A percentile compares a stretch with the other conserved stretches of the same genome.
phyloP scores from a whole-genome alignment of 2,888 invertebrate genomes.

The Crematogaster levior region DNA sequence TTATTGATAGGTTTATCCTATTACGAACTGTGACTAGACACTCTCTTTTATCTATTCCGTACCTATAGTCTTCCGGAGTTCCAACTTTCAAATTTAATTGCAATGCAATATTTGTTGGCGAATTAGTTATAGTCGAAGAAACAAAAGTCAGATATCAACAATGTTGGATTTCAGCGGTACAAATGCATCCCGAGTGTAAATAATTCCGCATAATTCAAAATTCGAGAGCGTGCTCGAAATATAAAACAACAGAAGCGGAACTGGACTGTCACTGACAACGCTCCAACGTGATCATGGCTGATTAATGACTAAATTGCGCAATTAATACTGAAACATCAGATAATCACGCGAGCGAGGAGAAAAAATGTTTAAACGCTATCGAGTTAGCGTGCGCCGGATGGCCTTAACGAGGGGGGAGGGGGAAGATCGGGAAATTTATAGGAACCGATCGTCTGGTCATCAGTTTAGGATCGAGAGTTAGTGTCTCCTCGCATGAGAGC shows the following conservation, averaged over 20 bases:
- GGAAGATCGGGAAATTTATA: conserved; percentile 45
- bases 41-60: neutral
- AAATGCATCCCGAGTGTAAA: conserved; percentile 19
- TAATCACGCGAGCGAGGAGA: conserved; percentile 29
- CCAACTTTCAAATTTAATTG: neutral
- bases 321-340: conserved; percentile 45
- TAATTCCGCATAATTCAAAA: conserved; percentile 49
- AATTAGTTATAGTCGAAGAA: conserved; percentile 17
- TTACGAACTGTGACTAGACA: neutral
- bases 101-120: conserved; percentile 10
- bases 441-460: conserved; percentile 50
- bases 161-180: neutral
- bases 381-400: conserved; percentile 50
- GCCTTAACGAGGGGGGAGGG: conserved; percentile 33
- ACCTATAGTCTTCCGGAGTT: neutral
- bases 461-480: conserved; percentile 51
- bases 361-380: neutral
- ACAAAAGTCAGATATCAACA: conserved; percentile 43
- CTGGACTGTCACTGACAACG: conserved; percentile 30
- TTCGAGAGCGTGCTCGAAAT: conserved; percentile 17
- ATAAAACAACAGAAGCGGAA: conserved; percentile 42
- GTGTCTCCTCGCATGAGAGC: conserved; percentile 62
- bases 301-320: conserved; percentile 51
- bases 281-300: conserved; percentile 15
- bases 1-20: neutral